A percentile compares a stretch with the other conserved stretches of the same genome.
Evolutionary conservation across 2,113 vertebrate species (phyloP).

Genomic region (Proteles cristata): DNA sequence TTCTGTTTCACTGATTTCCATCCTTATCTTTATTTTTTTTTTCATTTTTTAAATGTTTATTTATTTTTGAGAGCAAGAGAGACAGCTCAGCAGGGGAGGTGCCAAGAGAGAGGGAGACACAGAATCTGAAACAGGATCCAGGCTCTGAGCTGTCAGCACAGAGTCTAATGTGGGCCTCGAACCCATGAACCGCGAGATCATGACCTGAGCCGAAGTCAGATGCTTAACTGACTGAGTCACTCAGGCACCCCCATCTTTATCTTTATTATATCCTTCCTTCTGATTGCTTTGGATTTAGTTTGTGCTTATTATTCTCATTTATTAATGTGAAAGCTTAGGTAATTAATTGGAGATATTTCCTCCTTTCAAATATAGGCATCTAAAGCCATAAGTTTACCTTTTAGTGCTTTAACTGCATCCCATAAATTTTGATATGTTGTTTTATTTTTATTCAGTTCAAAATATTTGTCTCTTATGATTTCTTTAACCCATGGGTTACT

Average conservation of each 20-base stretch:
- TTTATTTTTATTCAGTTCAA: slow-evolving; percentile 17
- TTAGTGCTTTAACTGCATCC: neutral
- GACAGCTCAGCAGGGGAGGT: too few species aligned
- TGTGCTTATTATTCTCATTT: slow-evolving; percentile 12
- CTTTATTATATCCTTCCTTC: neutral
- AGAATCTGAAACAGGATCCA: too few species aligned
- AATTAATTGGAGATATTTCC: neutral
- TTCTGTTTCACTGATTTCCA: neutral
- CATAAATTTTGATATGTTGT: neutral
- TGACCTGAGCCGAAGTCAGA: too few species aligned
- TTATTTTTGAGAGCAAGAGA: too few species aligned
- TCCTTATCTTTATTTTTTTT: neutral
- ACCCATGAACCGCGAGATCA: too few species aligned
- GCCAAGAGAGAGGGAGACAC: too few species aligned
- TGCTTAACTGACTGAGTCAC: too few species aligned
- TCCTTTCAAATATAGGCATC: neutral
- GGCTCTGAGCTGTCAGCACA: too few species aligned
- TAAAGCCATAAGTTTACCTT: neutral
- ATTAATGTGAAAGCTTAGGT: neutral
- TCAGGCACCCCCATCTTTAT: neutral
- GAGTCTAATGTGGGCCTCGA: too few species aligned
- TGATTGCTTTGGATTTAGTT: neutral
- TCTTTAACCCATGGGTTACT: neutral
- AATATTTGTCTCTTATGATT: neutral
- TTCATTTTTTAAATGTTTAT: too few species aligned